Conservation (phyloP, 2,113 vertebrate species). For the Dipodomys stephensi region DNA sequence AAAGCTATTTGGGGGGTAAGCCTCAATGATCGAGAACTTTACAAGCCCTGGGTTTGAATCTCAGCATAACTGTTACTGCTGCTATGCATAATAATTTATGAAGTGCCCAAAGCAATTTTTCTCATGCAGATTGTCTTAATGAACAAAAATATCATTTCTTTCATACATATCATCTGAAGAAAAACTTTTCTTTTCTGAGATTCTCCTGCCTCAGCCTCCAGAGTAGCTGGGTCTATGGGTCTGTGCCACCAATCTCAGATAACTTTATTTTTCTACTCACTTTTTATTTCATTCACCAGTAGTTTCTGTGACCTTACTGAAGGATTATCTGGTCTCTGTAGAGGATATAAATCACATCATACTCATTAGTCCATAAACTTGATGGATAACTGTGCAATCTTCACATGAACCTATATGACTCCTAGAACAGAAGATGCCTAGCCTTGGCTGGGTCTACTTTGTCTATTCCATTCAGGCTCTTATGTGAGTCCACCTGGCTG, state of each 20-base stretch:
- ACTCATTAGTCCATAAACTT: background rate
- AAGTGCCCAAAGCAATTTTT: slow-evolving; percentile 15
- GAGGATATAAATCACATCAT: background rate
- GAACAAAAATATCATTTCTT: background rate
- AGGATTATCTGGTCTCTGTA: background rate
- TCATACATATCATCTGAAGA: background rate
- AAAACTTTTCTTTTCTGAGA: background rate
- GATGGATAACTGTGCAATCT: background rate
- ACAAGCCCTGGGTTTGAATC: background rate
- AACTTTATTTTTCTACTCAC: background rate
- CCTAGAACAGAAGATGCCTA: background rate
- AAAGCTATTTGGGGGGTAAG: background rate
- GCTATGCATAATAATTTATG: background rate
- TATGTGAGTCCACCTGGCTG: background rate
- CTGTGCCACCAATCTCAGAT: background rate
- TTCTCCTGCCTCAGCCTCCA: background rate
- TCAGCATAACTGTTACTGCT: too few relatives aligned
- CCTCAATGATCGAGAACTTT: background rate
- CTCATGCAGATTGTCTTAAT: background rate
- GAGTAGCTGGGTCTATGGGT: background rate
- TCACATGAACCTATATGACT: background rate
- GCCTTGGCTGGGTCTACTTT: background rate
- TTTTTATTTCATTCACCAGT: background rate
- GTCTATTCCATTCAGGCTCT: background rate
- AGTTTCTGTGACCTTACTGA: background rate